Evolutionary conservation across 2,113 vertebrate species (phyloP).

Genomic region (Aphyosemion australe): DNA sequence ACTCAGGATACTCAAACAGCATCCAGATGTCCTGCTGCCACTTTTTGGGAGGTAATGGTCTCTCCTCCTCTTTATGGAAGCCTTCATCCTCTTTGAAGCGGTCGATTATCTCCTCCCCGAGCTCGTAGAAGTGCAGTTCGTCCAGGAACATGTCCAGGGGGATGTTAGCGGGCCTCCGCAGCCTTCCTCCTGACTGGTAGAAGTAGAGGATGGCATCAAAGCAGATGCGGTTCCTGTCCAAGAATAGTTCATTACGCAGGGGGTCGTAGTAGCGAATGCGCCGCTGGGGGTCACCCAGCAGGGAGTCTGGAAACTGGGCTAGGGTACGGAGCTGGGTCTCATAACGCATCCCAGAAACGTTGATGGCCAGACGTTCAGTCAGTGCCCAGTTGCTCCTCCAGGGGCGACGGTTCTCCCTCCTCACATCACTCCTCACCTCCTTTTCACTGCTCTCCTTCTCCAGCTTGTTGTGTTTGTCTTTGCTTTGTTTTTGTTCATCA

Average conservation of each 20-base stretch:
- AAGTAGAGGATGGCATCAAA: conserved; percentile 92
- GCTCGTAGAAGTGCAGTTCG: conserved; percentile 90
- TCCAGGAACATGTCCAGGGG: conserved; percentile 92
- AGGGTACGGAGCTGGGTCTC: conserved; percentile 86
- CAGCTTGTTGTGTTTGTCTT: conserved; percentile 70
- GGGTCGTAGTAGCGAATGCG: conserved; percentile 84
- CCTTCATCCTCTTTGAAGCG: conserved; percentile 91
- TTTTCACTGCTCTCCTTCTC: conserved; percentile 57
- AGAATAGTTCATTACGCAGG: conserved; percentile 83
- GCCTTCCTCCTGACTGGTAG: conserved; percentile 90
- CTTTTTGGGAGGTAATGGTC: conserved; percentile 78
- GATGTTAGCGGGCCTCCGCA: conserved; percentile 86
- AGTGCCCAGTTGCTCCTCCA: conserved; percentile 66
- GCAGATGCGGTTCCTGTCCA: conserved; percentile 85
- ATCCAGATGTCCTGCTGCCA: conserved; percentile 86
- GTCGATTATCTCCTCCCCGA: conserved; percentile 84
- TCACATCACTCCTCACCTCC: conserved; percentile 32
- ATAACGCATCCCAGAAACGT: conserved; percentile 85
- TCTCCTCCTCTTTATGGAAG: conserved; percentile 82
- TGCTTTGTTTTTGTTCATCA: conserved; percentile 68
- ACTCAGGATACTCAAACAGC: conserved; percentile 92
- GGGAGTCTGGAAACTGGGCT: conserved; percentile 84
- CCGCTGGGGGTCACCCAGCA: conserved; percentile 81
- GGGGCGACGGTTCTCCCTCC: conserved; percentile 38
- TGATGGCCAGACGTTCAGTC: conserved; percentile 79